These are phyloP conservation scores for Siniperca obscura DNA, from an alignment of 2,797 vertebrate species.

Conservation along the genomic window DNA sequence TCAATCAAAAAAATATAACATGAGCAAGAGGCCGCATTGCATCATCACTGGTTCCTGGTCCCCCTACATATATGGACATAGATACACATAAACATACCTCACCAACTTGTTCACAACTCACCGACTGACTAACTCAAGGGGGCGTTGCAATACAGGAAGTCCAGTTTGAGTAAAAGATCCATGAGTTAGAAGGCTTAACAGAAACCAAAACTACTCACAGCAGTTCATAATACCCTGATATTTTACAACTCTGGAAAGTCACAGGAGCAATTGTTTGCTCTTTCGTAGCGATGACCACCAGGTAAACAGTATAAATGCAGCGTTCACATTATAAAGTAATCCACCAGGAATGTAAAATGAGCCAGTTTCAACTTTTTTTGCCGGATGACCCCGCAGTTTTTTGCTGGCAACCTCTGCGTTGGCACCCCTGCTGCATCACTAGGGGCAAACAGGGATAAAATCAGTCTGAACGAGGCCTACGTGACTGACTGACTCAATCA, in stretches of 20 bases:
- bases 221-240: neutral
- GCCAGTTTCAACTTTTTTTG: neutral
- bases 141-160: neutral
- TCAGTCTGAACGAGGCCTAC: neutral
- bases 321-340: neutral
- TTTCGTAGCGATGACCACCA: neutral
- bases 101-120: neutral
- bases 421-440: no score
- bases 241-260: neutral
- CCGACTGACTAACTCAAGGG: neutral
- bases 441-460: no score
- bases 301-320: neutral
- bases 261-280: neutral
- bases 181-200: neutral
- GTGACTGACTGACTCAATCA: neutral
- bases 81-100: neutral
- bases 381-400: neutral
- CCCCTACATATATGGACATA: neutral
- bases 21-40: neutral
- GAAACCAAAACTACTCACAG: neutral
- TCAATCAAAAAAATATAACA: neutral
- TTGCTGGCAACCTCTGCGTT: neutral
- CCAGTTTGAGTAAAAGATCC: neutral
- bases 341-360: neutral
- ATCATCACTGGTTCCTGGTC: neutral